Evolutionary conservation across 2,888 invertebrate genomes (phyloP), one percentile per base, ranked within the genome.

Genomic region (Drosophila kanekoi): DNA sequence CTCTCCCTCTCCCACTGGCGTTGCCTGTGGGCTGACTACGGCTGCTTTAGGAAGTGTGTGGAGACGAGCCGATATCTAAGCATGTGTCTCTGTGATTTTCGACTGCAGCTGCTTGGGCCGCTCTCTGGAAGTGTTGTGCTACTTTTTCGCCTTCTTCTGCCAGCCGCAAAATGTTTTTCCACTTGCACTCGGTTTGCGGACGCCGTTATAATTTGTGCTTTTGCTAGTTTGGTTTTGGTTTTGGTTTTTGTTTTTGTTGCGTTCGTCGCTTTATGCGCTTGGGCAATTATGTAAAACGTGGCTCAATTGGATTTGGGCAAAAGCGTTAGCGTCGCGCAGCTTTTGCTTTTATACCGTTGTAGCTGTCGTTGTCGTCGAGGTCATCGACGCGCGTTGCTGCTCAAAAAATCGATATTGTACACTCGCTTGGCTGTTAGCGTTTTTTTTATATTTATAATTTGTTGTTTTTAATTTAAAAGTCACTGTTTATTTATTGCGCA

Each of bases 41-140:
- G 97, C 93, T 97, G 97, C 94, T 97, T 97, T 93, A 97, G 94
- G 93, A 97, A 97, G 93, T 97, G 97, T 92, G 97, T 97, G 93
- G 97, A 97, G 84, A 97, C 97, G 92, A 97, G 95, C 94, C 97
- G 96, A 95, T 97, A 95, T 94, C 96, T 97, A 95, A 97, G 96
- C 97, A 97, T 97, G 90, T 91, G 91, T 90, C 79, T 79, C 77
- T 87, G 78, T 66, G 72, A 76, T 79, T 82, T 85, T 72, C 83
- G 86, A 77, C 72, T 84, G 67, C 74, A 74, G 67, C 85, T 81
- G 74, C 77, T 71, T 64, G 48, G 54, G 66, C 61, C 58, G 77
- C 66, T 66, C 69, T 71, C 71, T 72, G 63, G 43, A 33, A 62
- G 60, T 62, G 60, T 49, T 63, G 72, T 67, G 72, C 67, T 65